Conservation (phyloP, 1,140 invertebrate genomes). For the Lucilia sericata region DNA sequence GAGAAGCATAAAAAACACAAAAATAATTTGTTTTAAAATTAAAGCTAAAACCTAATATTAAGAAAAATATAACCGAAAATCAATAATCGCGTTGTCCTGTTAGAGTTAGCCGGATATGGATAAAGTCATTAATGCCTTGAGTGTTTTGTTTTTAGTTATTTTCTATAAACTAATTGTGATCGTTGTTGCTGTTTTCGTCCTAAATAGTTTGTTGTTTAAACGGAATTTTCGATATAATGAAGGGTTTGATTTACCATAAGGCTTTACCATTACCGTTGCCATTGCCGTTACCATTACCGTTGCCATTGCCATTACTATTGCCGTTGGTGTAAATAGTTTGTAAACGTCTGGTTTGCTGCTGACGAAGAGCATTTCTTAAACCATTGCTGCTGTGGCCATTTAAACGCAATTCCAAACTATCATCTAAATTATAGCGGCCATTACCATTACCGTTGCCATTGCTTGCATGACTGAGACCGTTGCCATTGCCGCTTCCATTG, state of each 20-base stretch:
- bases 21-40: background rate
- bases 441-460: conserved; percentile 47
- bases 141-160: background rate
- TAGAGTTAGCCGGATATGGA: background rate
- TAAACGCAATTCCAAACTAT: background rate
- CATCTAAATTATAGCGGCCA: conserved; percentile 35
- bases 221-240: background rate
- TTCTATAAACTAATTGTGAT: conserved; percentile 41
- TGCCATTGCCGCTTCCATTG: conserved; percentile 25
- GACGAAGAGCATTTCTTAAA: background rate
- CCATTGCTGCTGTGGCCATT: conserved; percentile 7
- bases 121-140: conserved; percentile 9
- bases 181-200: conserved; percentile 42
- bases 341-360: background rate
- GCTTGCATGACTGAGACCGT: background rate
- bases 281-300: conserved; percentile 42
- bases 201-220: conserved; percentile 16
- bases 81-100: background rate
- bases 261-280: conserved; percentile 41
- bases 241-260: conserved; percentile 11
- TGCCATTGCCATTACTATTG: background rate
- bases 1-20: background rate
- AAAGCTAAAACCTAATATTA: conserved; percentile 1
- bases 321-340: conserved; percentile 5
- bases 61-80: background rate